Percentiles rank a stretch among this genome's conserved stretches.
Conservation (phyloP, 2,797 vertebrate species). For the Crocidura indochinensis region DNA sequence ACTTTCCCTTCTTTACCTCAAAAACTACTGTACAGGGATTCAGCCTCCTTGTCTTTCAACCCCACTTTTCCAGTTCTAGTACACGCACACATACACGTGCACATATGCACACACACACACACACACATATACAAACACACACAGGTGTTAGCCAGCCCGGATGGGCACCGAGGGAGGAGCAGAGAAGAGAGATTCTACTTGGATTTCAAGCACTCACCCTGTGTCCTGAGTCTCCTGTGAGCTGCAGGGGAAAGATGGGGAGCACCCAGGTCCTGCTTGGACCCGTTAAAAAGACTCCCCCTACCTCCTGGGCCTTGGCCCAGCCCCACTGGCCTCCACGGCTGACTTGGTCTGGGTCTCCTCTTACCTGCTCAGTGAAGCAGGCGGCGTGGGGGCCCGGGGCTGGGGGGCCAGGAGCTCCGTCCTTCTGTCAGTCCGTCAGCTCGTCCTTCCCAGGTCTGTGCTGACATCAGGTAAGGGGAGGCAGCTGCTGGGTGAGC, state of each 20-base stretch:
- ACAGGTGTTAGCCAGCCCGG: not conserved
- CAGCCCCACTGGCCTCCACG: conserved; percentile 89
- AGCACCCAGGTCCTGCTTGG: conserved; percentile 43
- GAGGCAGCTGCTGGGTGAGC: conserved; percentile 92
- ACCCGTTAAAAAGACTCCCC: conserved; percentile 78
- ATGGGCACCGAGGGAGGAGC: conserved; percentile 3
- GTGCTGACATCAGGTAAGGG: conserved; percentile 92
- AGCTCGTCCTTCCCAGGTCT: conserved; percentile 89
- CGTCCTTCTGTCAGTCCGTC: conserved; percentile 85
- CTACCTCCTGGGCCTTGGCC: conserved; percentile 78
- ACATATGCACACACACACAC: too few relatives aligned
- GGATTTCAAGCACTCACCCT: conserved; percentile 79
- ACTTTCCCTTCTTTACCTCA: not conserved
- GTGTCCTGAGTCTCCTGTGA: conserved; percentile 57
- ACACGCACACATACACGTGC: not conserved
- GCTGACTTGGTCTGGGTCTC: conserved; percentile 91
- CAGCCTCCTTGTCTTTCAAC: not conserved
- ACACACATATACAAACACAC: too few relatives aligned
- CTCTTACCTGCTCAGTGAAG: conserved; percentile 94
- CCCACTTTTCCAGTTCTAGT: conserved; percentile 6
- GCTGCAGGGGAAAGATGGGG: conserved; percentile 62
- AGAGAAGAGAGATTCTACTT: conserved; percentile 17
- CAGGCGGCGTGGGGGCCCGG: conserved; percentile 91
- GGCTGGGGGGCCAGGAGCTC: conserved; percentile 89
- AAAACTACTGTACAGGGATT: not conserved